A percentile compares a stretch with the other conserved stretches of the same genome.
Evolutionary conservation across 2,113 vertebrate genomes (phyloP).

Genomic region (Alces alces): DNA sequence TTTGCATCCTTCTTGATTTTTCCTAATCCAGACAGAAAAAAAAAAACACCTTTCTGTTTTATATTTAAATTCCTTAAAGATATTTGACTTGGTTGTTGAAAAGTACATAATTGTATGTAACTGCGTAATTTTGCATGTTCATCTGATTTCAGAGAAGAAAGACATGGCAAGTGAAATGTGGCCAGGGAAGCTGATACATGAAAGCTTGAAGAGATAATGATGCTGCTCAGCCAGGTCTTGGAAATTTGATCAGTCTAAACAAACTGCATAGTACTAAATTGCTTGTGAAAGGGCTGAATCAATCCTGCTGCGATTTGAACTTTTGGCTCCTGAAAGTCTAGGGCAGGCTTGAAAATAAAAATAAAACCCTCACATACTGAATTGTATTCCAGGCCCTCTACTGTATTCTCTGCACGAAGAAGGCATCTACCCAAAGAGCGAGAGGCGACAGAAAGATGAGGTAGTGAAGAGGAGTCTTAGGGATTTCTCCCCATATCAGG

Average conservation of each 20-base stretch:
- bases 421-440: neutral
- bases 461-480: neutral
- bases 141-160: constrained; percentile 54
- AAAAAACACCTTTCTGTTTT: neutral
- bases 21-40: neutral
- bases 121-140: constrained; percentile 45
- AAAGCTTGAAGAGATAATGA: constrained; percentile 59
- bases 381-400: constrained; percentile 46
- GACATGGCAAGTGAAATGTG: constrained; percentile 51
- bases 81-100: constrained; percentile 34
- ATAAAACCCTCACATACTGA: constrained; percentile 39
- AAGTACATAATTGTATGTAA: neutral
- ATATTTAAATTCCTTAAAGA: constrained; percentile 32
- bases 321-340: constrained; percentile 75
- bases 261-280: constrained; percentile 53
- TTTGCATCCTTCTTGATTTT: constrained; percentile 40
- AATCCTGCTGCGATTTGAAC: constrained; percentile 64
- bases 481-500: neutral
- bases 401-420: neutral
- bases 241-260: constrained; percentile 65
- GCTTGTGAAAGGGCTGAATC: constrained; percentile 63
- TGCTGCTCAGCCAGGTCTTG: constrained; percentile 40
- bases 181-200: constrained; percentile 59
- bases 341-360: constrained; percentile 63
- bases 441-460: neutral